A percentile compares a stretch with the other conserved stretches of the same genome.
Evolutionary conservation across 2,113 vertebrate genomes (phyloP).

Genomic region (Epinephelus lanceolatus): DNA sequence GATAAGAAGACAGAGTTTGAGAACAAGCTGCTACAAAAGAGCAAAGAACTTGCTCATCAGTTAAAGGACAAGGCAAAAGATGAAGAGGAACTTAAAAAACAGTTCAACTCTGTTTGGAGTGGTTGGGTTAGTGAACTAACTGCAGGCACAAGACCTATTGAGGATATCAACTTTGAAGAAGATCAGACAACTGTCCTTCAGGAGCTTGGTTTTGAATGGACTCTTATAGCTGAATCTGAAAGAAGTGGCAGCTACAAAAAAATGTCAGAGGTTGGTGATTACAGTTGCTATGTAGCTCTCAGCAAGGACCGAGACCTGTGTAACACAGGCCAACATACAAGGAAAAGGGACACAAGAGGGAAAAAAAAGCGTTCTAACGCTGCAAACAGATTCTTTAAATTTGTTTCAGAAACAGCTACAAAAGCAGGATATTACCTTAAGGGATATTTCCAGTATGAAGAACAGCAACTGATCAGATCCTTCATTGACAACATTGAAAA

Average conservation of each 20-base stretch:
- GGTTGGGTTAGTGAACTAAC: not conserved
- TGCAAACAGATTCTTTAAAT: not conserved
- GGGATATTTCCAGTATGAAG: no score
- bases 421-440: no score
- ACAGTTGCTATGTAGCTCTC: not conserved
- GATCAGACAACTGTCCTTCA: not conserved
- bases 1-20: no score
- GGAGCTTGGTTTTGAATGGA: not conserved
- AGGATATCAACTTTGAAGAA: no score
- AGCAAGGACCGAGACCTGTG: not conserved
- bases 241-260: not conserved
- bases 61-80: no score
- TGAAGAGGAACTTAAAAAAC: not conserved
- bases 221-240: not conserved
- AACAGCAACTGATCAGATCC: not conserved
- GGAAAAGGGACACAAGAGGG: not conserved
- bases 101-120: constrained; percentile 37
- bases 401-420: no score
- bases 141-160: no score
- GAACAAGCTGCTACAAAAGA: no score
- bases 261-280: not conserved
- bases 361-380: not conserved
- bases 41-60: no score
- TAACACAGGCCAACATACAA: not conserved
- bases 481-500: not conserved